A percentile compares a stretch with the other conserved stretches of the same genome.
Evolutionary conservation across 1,140 invertebrate genomes (phyloP).

Genomic region (Lordiphosa mommai): DNA sequence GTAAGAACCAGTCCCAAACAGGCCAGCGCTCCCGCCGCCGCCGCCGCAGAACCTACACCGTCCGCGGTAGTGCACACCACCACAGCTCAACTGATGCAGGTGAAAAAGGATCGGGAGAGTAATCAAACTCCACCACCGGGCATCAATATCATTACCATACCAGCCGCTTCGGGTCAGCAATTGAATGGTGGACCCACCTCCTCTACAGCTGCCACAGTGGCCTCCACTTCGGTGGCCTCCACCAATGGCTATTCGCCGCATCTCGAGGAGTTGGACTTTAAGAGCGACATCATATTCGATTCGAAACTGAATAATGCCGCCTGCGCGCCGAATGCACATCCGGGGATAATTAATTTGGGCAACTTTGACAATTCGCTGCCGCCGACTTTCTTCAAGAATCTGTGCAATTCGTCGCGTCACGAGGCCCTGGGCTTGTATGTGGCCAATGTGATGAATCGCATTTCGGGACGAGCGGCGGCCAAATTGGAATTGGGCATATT

Average conservation of each 20-base stretch:
- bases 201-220: slow-evolving; percentile 61
- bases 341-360: slow-evolving; percentile 71
- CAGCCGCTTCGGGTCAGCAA: slow-evolving; percentile 57
- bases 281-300: slow-evolving; percentile 75
- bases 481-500: slow-evolving; percentile 72
- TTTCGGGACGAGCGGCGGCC: slow-evolving; percentile 53
- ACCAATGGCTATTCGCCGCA: slow-evolving; percentile 73
- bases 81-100: slow-evolving; percentile 54
- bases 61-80: slow-evolving; percentile 53
- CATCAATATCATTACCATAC: slow-evolving; percentile 74
- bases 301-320: slow-evolving; percentile 44
- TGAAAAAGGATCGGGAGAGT: slow-evolving; percentile 60
- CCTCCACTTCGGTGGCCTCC: slow-evolving; percentile 65
- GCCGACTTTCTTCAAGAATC: slow-evolving; percentile 76
- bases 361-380: slow-evolving; percentile 73
- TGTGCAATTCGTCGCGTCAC: slow-evolving; percentile 73
- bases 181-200: slow-evolving; percentile 51
- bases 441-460: slow-evolving; percentile 75
- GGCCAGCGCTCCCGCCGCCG: not conserved
- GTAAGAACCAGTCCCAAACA: slow-evolving; percentile 44
- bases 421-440: slow-evolving; percentile 73
- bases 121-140: slow-evolving; percentile 59
- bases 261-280: slow-evolving; percentile 69
- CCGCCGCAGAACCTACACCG: not conserved
- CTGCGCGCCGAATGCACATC: slow-evolving; percentile 15